Conservation (phyloP, 1,140 invertebrate genomes). For the Hetaerina americana region DNA sequence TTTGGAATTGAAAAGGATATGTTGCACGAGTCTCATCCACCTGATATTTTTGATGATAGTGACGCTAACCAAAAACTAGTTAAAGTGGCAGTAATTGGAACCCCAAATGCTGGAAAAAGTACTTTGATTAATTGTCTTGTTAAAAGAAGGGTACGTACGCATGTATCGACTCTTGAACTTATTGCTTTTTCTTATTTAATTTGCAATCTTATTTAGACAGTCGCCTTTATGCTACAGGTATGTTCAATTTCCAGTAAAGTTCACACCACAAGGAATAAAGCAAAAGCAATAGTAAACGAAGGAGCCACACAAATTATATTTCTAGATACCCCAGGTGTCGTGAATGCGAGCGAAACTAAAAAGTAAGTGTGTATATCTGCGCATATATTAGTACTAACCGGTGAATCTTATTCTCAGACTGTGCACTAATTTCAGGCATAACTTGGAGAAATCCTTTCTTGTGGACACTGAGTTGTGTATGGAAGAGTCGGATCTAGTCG, state of each 20-base stretch:
- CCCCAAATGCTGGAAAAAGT: slow-evolving; percentile 89
- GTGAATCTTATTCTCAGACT: neutral
- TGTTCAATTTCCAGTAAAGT: slow-evolving; percentile 78
- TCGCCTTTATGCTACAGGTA: slow-evolving; percentile 41
- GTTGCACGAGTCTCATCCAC: too few species aligned
- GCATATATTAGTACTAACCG: neutral
- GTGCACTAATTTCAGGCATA: slow-evolving; percentile 38
- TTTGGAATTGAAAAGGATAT: too few species aligned
- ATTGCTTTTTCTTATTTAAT: neutral
- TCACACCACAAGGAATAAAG: slow-evolving; percentile 70
- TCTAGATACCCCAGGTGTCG: neutral
- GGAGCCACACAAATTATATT: slow-evolving; percentile 38
- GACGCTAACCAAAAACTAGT: slow-evolving; percentile 36
- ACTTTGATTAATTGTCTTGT: slow-evolving; percentile 80
- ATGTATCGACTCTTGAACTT: slow-evolving; percentile 27
- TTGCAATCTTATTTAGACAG: neutral
- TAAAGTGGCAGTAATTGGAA: slow-evolving; percentile 75
- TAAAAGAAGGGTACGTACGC: slow-evolving; percentile 50
- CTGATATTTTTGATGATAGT: too few species aligned
- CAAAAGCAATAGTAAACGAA: slow-evolving; percentile 54
- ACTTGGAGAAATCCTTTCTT: slow-evolving; percentile 49
- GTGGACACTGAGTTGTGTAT: slow-evolving; percentile 48
- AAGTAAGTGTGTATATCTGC: neutral
- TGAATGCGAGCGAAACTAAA: neutral
- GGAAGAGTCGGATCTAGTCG: slow-evolving; percentile 63